Percentiles rank a stretch among this genome's conserved stretches.
These are phyloP conservation scores for Pogonus chalceus DNA, from an alignment of 1,140 invertebrate species.

Conservation along the genomic window DNA sequence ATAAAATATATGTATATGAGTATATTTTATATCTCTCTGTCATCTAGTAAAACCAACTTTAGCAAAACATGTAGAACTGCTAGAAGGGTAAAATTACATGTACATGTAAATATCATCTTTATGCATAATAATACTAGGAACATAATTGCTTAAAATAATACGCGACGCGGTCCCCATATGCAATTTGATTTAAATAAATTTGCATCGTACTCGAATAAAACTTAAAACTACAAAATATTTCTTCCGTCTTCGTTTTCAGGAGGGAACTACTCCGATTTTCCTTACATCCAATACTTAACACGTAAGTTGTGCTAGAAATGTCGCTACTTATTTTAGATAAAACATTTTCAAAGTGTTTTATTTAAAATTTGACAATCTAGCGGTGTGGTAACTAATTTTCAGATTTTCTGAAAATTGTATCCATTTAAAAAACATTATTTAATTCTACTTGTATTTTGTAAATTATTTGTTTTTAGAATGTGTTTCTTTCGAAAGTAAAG, in stretches of 20 bases:
- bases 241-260: slow-evolving; percentile 36
- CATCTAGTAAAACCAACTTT: too few relatives aligned
- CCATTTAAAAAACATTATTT: too few relatives aligned
- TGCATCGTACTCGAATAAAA: neutral
- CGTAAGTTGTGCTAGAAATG: slow-evolving; percentile 40
- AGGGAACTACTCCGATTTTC: slow-evolving; percentile 54
- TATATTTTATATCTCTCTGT: too few relatives aligned
- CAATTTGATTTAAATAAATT: neutral
- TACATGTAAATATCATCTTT: too few relatives aligned
- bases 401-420: too few relatives aligned
- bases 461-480: neutral
- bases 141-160: slow-evolving; percentile 3
- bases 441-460: too few relatives aligned
- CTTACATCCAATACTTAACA: slow-evolving; percentile 56
- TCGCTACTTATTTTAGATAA: neutral
- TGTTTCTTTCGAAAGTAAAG: neutral
- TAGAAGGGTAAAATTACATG: too few relatives aligned
- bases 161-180: neutral
- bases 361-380: neutral
- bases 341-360: neutral
- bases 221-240: neutral
- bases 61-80: too few relatives aligned
- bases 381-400: neutral
- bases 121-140: too few relatives aligned
- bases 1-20: too few relatives aligned